Percentiles rank a stretch among this genome's conserved stretches.
These are phyloP conservation scores for Rhabdornis inornatus DNA, from an alignment of 2,113 vertebrate genomes.

Conservation along the genomic window DNA sequence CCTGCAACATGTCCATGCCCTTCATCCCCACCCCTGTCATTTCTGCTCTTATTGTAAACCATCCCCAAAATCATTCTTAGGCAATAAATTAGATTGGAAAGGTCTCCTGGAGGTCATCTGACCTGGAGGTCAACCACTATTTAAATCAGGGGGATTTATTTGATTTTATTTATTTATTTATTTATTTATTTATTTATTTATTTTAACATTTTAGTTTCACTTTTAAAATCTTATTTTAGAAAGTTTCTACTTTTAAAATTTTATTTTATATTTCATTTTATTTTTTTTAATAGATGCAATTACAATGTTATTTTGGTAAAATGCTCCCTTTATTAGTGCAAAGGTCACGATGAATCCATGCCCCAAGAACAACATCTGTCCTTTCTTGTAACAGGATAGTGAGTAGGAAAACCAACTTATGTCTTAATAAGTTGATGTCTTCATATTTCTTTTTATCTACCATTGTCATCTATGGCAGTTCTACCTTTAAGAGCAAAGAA, in stretches of 20 bases:
- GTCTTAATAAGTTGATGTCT: neutral
- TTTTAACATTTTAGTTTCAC: neutral
- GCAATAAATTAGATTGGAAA: neutral
- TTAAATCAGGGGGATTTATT: neutral
- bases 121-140: neutral
- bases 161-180: neutral
- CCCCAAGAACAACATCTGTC: neutral
- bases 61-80: neutral
- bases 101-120: neutral
- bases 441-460: neutral
- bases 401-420: neutral
- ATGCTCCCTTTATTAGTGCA: neutral
- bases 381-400: neutral
- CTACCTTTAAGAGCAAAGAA: neutral
- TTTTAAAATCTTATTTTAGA: neutral
- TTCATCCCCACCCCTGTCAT: neutral
- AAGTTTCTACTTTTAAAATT: neutral
- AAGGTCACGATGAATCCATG: neutral
- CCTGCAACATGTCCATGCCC: rapidly evolving
- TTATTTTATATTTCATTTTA: neutral
- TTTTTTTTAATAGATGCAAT: neutral
- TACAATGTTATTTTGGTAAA: neutral
- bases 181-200: neutral
- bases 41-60: neutral
- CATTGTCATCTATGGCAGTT: neutral